Conservation (phyloP, 2,797 vertebrate species). For the Leucoraja ocellata region DNA sequence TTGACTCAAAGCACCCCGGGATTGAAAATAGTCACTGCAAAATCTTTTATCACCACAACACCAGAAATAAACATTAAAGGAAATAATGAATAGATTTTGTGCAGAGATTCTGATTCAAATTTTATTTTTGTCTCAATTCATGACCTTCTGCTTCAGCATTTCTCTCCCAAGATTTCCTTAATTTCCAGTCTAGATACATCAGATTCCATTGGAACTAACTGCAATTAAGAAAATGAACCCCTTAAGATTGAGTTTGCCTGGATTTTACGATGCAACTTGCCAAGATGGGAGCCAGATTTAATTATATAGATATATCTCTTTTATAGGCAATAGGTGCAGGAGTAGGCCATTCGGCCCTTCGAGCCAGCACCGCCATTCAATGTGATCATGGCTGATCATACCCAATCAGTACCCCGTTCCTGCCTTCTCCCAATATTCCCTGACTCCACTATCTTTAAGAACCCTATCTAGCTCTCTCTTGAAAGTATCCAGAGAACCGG, state of each 20-base stretch:
- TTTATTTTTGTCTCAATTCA: background rate
- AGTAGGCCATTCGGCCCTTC: too few relatives aligned
- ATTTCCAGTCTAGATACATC: background rate
- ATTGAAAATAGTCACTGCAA: background rate
- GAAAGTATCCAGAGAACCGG: too few relatives aligned
- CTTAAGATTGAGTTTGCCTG: background rate
- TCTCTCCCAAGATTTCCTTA: background rate
- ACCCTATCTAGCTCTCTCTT: too few relatives aligned
- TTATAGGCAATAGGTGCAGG: too few relatives aligned
- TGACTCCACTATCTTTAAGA: too few relatives aligned
- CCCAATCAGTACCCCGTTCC: too few relatives aligned
- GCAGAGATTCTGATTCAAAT: background rate
- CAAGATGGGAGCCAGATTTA: background rate
- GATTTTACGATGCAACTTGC: background rate
- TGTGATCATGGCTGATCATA: too few relatives aligned
- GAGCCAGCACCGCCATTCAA: too few relatives aligned
- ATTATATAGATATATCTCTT: background rate
- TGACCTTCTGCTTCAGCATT: background rate
- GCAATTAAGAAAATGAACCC: background rate
- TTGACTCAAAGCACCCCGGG: background rate
- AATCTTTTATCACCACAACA: background rate
- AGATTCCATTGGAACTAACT: background rate
- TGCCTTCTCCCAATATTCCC: too few relatives aligned
- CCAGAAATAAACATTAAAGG: background rate
- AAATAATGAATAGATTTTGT: background rate